Conservation (phyloP, 2,888 invertebrate genomes). For the Agonopterix subpropinquella region DNA sequence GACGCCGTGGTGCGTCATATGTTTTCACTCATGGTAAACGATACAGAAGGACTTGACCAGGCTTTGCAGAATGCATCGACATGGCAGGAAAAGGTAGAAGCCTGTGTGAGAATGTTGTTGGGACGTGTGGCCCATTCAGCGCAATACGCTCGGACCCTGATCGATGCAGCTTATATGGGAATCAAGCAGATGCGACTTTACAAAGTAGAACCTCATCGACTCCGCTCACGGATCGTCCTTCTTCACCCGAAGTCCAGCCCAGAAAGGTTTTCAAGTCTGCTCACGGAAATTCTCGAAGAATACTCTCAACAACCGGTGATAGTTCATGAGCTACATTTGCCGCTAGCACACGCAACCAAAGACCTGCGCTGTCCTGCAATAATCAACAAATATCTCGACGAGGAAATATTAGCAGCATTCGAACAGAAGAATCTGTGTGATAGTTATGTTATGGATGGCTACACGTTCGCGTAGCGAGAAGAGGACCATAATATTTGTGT, state of each 20-base stretch:
- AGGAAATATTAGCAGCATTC: slow-evolving; percentile 25
- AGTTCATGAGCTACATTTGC: slow-evolving; percentile 27
- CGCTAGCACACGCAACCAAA: slow-evolving; percentile 21
- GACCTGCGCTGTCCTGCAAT: slow-evolving; percentile 34
- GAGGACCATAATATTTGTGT: too few species aligned
- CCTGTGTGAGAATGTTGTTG: slow-evolving; percentile 27
- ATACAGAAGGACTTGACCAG: slow-evolving; percentile 13
- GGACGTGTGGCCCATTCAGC: slow-evolving; percentile 38
- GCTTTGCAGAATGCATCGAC: slow-evolving; percentile 11
- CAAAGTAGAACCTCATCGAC: slow-evolving; percentile 11
- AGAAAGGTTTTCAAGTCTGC: neutral
- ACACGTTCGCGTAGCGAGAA: too few species aligned
- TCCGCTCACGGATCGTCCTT: slow-evolving; percentile 29
- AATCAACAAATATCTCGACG: slow-evolving; percentile 34
- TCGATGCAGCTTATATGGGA: slow-evolving; percentile 31
- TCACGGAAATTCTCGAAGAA: slow-evolving; percentile 10
- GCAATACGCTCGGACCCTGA: slow-evolving; percentile 35
- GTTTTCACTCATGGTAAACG: slow-evolving; percentile 29
- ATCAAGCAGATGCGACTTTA: slow-evolving; percentile 19
- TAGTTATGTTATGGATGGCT: slow-evolving; percentile 18
- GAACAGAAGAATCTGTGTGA: slow-evolving; percentile 36
- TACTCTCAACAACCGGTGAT: slow-evolving; percentile 24
- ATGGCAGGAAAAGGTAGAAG: slow-evolving; percentile 29
- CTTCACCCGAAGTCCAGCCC: slow-evolving; percentile 12
- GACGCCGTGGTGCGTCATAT: slow-evolving; percentile 37